phyloP scores from a whole-genome alignment of 2,797 vertebrate species.

The Limosa lapponica region DNA sequence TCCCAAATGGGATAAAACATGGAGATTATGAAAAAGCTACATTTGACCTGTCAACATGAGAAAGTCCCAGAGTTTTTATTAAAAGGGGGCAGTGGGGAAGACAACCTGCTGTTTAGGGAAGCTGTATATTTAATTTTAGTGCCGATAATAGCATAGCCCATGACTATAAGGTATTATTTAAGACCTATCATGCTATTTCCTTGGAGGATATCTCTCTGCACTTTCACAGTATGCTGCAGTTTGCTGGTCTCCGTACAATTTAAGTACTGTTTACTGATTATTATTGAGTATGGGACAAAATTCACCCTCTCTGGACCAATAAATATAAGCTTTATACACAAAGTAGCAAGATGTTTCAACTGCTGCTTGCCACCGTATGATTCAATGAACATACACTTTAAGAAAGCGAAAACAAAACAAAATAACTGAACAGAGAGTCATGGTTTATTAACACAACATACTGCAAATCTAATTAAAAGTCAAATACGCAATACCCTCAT shows the following conservation, averaged over 20 bases:
- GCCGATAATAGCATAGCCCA: conserved; percentile 6
- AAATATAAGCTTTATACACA: neutral
- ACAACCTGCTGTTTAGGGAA: conserved; percentile 37
- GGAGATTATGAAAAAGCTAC: conserved; percentile 10
- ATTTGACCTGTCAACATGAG: conserved; percentile 22
- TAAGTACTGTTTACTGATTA: conserved; percentile 54
- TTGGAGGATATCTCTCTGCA: conserved; percentile 14
- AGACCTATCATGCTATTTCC: conserved; percentile 14
- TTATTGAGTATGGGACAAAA: conserved; percentile 38
- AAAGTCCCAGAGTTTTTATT: conserved; percentile 34
- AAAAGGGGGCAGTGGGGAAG: conserved; percentile 39
- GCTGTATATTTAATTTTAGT: conserved; percentile 48
- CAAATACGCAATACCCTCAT: conserved; percentile 77
- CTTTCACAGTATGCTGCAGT: conserved; percentile 29
- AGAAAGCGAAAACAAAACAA: conserved; percentile 17
- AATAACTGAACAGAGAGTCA: neutral
- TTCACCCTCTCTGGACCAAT: neutral
- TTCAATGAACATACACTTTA: neutral
- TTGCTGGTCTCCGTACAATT: conserved; percentile 28
- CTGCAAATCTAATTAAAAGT: conserved; percentile 82
- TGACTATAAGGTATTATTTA: conserved; percentile 49
- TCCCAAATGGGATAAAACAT: neutral
- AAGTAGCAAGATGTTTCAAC: neutral
- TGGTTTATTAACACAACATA: conserved; percentile 69
- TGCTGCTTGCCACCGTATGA: neutral